phyloP scores from a whole-genome alignment of 1,140 invertebrate genomes.

The Harlomillsia oculata region DNA sequence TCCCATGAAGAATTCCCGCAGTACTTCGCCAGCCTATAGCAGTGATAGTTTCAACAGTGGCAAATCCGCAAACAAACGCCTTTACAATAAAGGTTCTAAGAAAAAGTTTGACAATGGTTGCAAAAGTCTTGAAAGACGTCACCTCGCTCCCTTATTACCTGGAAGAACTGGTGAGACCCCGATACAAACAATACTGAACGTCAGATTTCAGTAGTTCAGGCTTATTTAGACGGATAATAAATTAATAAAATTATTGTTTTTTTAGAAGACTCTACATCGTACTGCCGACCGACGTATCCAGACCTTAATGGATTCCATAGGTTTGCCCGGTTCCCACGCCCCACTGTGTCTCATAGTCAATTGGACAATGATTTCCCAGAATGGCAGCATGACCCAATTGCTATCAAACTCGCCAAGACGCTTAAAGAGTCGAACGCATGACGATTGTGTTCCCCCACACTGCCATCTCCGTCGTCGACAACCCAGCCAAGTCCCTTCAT shows the following conservation, averaged over 20 bases:
- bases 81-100: slow-evolving; percentile 32
- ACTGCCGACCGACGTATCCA: slow-evolving; percentile 19
- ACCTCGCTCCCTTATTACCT: slow-evolving; percentile 34
- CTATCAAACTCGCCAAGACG: slow-evolving; percentile 31
- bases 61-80: slow-evolving; percentile 34
- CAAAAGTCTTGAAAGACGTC: slow-evolving; percentile 33
- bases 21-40: slow-evolving; percentile 34
- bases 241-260: not conserved
- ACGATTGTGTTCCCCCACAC: slow-evolving; percentile 18
- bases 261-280: slow-evolving; percentile 24
- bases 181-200: too few species aligned
- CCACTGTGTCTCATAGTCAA: slow-evolving; percentile 30
- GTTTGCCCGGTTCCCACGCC: slow-evolving; percentile 24
- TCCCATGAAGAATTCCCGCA: slow-evolving; percentile 32
- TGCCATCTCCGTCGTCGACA: slow-evolving; percentile 1
- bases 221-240: too few species aligned
- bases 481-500: slow-evolving; percentile 1
- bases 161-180: slow-evolving; percentile 31
- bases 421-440: slow-evolving; percentile 36
- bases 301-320: slow-evolving; percentile 33
- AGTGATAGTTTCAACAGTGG: slow-evolving; percentile 37
- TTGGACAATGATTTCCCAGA: slow-evolving; percentile 33
- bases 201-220: too few species aligned
- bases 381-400: slow-evolving; percentile 31
- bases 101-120: slow-evolving; percentile 35